phyloP scores from a whole-genome alignment of 2,113 vertebrate species.

The Anhinga anhinga region DNA sequence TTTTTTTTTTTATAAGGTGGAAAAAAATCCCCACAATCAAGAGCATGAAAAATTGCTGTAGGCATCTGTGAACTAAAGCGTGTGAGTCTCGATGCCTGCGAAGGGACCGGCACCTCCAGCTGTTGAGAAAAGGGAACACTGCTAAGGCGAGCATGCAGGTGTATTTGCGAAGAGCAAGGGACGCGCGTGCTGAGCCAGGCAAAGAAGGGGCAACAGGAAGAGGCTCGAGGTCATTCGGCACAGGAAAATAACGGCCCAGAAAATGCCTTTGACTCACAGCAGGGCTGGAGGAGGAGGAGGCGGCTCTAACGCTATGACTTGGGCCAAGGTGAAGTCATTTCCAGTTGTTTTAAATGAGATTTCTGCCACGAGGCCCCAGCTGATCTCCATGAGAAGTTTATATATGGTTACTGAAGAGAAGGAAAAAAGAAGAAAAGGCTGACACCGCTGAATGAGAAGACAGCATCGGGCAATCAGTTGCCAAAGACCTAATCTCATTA shows the following conservation, averaged over 20 bases:
- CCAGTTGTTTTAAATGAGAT: neutral
- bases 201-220: neutral
- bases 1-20: neutral
- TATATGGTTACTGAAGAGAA: neutral
- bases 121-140: neutral
- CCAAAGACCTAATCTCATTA: conserved; percentile 32
- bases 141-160: neutral
- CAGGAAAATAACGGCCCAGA: neutral
- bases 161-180: neutral
- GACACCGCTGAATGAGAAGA: neutral
- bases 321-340: neutral
- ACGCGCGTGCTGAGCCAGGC: neutral
- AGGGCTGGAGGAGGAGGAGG: neutral
- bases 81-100: neutral
- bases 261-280: conserved; percentile 18
- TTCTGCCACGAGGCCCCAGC: neutral
- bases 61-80: neutral
- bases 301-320: neutral
- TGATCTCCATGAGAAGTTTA: neutral
- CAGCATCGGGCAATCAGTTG: neutral
- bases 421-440: neutral
- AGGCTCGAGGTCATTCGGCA: neutral
- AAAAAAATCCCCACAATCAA: neutral
- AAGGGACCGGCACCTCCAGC: neutral
- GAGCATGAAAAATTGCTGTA: neutral